phyloP scores from a whole-genome alignment of 2,113 vertebrate genomes.

The Megaceryle torquata region DNA sequence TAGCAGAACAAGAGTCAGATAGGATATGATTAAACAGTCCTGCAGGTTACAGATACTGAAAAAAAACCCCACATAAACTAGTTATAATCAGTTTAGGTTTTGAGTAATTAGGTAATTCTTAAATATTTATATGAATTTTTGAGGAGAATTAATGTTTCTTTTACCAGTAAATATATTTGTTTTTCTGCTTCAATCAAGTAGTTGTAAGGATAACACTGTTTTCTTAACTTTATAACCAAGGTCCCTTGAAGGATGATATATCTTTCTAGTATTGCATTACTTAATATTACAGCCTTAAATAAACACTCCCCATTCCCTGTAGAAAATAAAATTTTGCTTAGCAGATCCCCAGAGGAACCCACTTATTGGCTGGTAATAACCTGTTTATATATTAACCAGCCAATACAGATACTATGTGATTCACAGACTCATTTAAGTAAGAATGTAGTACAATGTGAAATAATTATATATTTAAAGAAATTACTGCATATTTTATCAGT shows the following conservation, averaged over 20 bases:
- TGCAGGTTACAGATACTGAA: constrained; percentile 66
- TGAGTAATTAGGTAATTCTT: constrained; percentile 70
- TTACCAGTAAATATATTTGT: constrained; percentile 59
- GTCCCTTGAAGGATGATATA: constrained; percentile 66
- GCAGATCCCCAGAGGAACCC: not conserved
- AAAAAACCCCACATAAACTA: constrained; percentile 53
- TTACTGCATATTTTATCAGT: not conserved
- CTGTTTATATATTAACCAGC: not conserved
- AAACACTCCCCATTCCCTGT: not conserved
- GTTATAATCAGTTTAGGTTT: constrained; percentile 74
- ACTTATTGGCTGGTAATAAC: not conserved
- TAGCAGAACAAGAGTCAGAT: constrained; percentile 30
- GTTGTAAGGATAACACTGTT: not conserved
- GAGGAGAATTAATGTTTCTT: constrained; percentile 49
- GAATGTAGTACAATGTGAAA: not conserved
- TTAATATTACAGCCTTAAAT: constrained; percentile 46
- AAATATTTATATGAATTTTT: constrained; percentile 74
- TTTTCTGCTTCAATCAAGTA: constrained; percentile 30
- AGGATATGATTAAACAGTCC: constrained; percentile 56
- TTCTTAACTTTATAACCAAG: constrained; percentile 65
- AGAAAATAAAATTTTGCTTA: not conserved
- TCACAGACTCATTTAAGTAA: not conserved
- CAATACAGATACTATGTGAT: not conserved
- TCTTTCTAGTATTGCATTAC: constrained; percentile 25
- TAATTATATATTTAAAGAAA: not conserved